A percentile compares a stretch with the other conserved stretches of the same genome.
phyloP scores from a whole-genome alignment of 2,888 invertebrate genomes.

The Thera britannica region DNA sequence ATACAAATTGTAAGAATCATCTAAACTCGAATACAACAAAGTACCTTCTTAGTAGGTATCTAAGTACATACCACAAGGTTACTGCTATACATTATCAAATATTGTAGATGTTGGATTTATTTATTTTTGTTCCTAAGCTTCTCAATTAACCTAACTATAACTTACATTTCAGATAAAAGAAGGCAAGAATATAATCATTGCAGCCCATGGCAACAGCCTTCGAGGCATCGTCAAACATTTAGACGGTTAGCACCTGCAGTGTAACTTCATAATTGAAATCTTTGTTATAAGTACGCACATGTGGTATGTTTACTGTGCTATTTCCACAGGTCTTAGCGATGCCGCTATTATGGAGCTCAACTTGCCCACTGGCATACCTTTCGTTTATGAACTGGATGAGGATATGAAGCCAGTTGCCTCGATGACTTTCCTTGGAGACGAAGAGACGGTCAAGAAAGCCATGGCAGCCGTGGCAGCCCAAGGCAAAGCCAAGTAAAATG shows the following conservation, averaged over 20 bases:
- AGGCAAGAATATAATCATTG: conserved; percentile 91
- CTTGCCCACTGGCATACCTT: conserved; percentile 92
- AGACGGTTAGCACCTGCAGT: conserved; percentile 85
- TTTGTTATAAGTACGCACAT: background rate
- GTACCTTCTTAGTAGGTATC: no score
- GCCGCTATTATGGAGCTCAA: conserved; percentile 90
- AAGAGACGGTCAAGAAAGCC: conserved; percentile 90
- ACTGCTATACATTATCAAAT: no score
- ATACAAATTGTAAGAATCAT: no score
- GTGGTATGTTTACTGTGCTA: background rate
- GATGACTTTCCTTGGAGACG: conserved; percentile 91
- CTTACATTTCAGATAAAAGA: conserved; percentile 86
- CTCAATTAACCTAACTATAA: no score
- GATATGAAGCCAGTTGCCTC: conserved; percentile 88
- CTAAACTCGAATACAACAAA: no score
- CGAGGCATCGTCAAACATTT: conserved; percentile 94
- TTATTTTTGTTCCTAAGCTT: no score
- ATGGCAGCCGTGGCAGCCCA: conserved; percentile 92
- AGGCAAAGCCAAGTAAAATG: conserved; percentile 88
- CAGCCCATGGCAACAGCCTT: conserved; percentile 94
- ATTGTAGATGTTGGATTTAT: no score
- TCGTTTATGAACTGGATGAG: conserved; percentile 90
- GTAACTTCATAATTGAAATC: background rate
- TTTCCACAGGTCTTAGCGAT: conserved; percentile 86
- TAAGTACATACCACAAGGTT: no score